phyloP scores from a whole-genome alignment of 2,113 vertebrate species.

The Lepus europaeus region DNA sequence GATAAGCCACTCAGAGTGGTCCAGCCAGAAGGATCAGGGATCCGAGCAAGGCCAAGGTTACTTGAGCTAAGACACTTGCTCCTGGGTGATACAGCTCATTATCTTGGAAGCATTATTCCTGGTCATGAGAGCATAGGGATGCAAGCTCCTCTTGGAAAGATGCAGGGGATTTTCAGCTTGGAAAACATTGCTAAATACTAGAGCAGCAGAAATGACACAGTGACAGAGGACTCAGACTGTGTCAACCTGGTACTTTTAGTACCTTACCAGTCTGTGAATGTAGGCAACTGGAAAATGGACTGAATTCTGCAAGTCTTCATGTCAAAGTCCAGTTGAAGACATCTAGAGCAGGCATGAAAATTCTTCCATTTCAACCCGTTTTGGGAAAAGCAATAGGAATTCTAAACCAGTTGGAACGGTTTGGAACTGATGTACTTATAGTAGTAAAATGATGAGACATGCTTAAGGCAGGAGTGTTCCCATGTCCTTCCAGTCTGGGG shows the following conservation, averaged over 20 bases:
- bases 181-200: neutral
- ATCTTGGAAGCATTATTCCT: conserved; percentile 4
- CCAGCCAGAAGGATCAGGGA: neutral
- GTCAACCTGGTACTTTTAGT: neutral
- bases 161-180: neutral
- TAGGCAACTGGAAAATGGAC: neutral
- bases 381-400: neutral
- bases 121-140: neutral
- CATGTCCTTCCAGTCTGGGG: neutral
- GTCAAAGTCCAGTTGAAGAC: neutral
- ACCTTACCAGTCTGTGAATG: neutral
- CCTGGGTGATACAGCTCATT: neutral
- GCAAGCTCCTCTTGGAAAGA: conserved; percentile 41
- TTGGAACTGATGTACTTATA: neutral
- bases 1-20: neutral
- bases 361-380: neutral
- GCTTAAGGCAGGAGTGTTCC: neutral
- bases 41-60: neutral
- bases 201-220: neutral
- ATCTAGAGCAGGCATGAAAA: neutral
- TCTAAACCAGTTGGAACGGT: neutral
- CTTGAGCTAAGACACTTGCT: neutral
- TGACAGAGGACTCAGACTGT: neutral
- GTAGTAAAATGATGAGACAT: neutral
- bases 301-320: neutral